Evolutionary conservation across 2,888 invertebrate genomes (phyloP).

Genomic region (Cremastobaeus sp.): DNA sequence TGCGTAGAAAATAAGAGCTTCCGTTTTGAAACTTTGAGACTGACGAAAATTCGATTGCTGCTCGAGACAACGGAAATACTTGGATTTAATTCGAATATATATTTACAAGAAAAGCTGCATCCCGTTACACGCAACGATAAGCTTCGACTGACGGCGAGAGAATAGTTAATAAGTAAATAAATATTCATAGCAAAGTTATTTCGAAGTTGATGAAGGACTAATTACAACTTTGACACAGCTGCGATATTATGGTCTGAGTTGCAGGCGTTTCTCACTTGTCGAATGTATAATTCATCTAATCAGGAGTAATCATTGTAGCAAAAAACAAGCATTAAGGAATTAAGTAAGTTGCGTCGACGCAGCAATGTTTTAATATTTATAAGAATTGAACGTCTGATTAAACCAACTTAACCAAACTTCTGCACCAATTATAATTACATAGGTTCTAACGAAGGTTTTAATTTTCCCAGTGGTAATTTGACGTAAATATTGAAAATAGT

Average conservation of each 20-base stretch:
- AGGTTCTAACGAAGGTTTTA: too few species aligned
- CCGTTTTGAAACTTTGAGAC: too few species aligned
- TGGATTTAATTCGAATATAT: constrained; percentile 50
- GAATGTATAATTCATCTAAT: constrained; percentile 62
- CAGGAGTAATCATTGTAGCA: constrained; percentile 51
- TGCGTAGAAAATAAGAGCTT: too few species aligned
- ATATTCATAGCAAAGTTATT: constrained; percentile 70
- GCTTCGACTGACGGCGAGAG: constrained; percentile 42
- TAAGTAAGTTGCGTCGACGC: constrained; percentile 44
- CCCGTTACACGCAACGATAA: constrained; percentile 45
- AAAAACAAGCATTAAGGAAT: constrained; percentile 55
- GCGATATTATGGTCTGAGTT: constrained; percentile 53
- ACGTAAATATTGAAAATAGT: too few species aligned
- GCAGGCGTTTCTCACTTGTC: constrained; percentile 53
- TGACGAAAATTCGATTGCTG: too few species aligned
- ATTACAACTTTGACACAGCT: constrained; percentile 64
- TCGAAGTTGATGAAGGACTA: constrained; percentile 64
- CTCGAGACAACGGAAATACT: constrained; percentile 30
- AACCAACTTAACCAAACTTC: constrained; percentile 29
- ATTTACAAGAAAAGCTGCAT: constrained; percentile 45
- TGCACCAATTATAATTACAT: constrained; percentile 26
- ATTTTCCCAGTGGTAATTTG: too few species aligned
- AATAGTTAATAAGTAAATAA: constrained; percentile 69
- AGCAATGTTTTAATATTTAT: constrained; percentile 51
- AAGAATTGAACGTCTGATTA: constrained; percentile 35